Base-by-base conservation (phyloP, 2,113 vertebrate species). In the Microtus pennsylvanicus region DNA sequence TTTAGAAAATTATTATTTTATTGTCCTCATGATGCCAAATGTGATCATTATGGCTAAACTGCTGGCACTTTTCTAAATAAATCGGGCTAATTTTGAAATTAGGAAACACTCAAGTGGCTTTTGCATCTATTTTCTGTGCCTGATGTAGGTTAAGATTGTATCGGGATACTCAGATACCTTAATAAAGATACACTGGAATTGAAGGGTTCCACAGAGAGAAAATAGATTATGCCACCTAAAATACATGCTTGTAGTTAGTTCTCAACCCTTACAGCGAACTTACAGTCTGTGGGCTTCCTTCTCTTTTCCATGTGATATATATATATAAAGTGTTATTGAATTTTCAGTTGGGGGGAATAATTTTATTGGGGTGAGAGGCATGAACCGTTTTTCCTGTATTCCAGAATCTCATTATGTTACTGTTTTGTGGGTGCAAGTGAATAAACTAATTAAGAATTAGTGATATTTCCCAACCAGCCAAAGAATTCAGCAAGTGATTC, bases 1-100 rank as follows among this genome's bases (percentile, higher is more conserved):
- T 90, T 90, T 67, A 85, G 65, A 70, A 95, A 95, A 87, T 58
- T 74, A 77, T 50, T 86, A 42, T 92, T 81, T 91, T 93, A 77
- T 96, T 70, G 88, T 91, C 72, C 42, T 94, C 82, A 35, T 87
- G 72, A 89, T 94, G 47, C 30, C 83, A 95, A 76, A 95, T 88
- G 76, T 55, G 22, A 82, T 91, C 12, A 35, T 50, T 47, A 30
- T 42, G 89, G 30, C 69, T 87, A 52, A 92, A 83, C 24, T 19
- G 85, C 45, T 88, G 28, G 6, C 38, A 85, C 82, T 75, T 96
- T 94, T 72, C 93, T 76, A 82, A 94, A 82, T 83, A 81, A 81
- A 77, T 85, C 4, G 87, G 52, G 28, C 85, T 72, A 74, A 89
- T 95, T 93, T 93, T 92, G 38, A 94, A 61, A 96, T 55, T 65